Conservation (phyloP, 1,140 invertebrate species). For the Sitodiplosis mosellana region DNA sequence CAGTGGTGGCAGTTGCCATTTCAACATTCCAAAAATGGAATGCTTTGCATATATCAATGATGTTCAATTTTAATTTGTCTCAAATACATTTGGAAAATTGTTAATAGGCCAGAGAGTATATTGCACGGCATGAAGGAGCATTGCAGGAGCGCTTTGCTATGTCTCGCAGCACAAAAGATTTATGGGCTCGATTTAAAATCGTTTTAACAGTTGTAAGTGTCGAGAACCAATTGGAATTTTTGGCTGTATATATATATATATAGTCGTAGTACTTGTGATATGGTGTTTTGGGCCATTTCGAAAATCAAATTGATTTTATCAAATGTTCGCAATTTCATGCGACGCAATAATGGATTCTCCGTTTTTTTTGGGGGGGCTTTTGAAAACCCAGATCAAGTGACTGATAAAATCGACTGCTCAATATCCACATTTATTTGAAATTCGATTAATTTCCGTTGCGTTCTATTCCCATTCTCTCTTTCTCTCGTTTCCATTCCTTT, state of each 20-base stretch:
- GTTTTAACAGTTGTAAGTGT: conserved; percentile 47
- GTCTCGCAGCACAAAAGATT: conserved; percentile 63
- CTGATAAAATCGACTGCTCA: no score
- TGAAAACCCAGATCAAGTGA: no score
- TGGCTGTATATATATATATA: no score
- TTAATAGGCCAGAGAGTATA: conserved; percentile 57
- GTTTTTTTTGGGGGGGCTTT: background rate
- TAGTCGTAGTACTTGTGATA: no score
- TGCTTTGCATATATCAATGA: no score
- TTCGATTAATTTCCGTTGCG: no score
- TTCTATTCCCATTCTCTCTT: background rate
- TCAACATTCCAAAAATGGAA: background rate
- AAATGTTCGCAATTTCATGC: no score
- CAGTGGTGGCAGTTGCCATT: background rate
- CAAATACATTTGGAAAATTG: conserved; percentile 1
- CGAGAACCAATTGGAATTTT: background rate
- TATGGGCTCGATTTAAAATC: conserved; percentile 63
- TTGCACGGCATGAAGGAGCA: conserved; percentile 73
- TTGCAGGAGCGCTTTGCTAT: conserved; percentile 80
- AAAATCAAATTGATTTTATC: no score
- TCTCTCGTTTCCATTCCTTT: no score
- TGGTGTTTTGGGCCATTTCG: no score
- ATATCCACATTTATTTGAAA: no score
- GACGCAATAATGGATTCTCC: no score
- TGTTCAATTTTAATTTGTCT: conserved; percentile 1